Conservation (phyloP, 2,888 invertebrate genomes). For the Chironomus riparius region DNA sequence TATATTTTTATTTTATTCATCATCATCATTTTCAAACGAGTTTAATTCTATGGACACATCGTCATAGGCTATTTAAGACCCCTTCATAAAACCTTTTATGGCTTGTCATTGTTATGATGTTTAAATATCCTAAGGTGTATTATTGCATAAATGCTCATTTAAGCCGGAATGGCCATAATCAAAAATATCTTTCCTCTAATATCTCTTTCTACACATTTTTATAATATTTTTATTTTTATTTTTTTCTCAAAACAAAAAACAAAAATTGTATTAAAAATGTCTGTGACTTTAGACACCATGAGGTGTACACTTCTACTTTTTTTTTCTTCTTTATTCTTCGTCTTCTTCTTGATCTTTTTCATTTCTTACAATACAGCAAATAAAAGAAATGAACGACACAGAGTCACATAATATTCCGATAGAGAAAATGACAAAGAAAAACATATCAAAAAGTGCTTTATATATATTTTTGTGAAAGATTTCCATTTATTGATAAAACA, state of each 20-base stretch:
- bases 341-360: no score
- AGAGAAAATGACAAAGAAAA: background rate
- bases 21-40: background rate
- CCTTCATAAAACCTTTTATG: background rate
- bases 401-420: no score
- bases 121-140: constrained; percentile 4
- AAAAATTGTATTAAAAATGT: background rate
- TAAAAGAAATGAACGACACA: no score
- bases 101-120: background rate
- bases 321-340: background rate
- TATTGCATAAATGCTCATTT: constrained; percentile 4
- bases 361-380: no score
- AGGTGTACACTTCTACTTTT: background rate
- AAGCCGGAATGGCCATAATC: background rate
- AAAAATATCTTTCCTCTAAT: background rate
- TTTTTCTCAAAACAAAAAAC: background rate
- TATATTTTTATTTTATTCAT: no score
- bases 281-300: constrained; percentile 3
- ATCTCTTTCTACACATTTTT: background rate
- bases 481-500: constrained; percentile 11
- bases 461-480: background rate
- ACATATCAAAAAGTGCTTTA: background rate
- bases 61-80: background rate
- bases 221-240: background rate
- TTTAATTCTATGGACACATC: background rate